These are phyloP conservation scores for Onychomys torridus DNA, from an alignment of 2,797 vertebrate species.

Conservation along the genomic window DNA sequence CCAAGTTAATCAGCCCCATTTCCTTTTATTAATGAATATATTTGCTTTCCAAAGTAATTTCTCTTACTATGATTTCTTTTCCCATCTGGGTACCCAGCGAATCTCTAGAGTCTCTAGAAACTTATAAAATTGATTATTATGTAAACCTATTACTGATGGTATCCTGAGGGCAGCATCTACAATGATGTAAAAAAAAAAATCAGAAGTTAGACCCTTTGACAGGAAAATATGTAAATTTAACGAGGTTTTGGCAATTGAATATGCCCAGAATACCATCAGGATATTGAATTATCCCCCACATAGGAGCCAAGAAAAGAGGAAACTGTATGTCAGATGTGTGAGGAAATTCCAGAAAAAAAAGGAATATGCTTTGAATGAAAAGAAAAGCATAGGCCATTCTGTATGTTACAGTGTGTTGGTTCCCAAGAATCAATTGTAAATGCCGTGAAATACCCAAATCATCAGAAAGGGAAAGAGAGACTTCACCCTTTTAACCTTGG, in stretches of 20 bases:
- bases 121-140: conserved; percentile 29
- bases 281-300: conserved; percentile 20
- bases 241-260: background rate
- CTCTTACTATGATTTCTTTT: conserved; percentile 59
- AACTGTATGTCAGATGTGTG: background rate
- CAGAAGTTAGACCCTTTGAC: conserved; percentile 49
- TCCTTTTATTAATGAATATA: conserved; percentile 59
- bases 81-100: conserved; percentile 43
- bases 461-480: background rate
- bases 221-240: conserved; percentile 47
- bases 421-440: background rate
- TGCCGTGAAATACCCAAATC: conserved; percentile 1
- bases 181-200: conserved; percentile 32
- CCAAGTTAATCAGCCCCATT: background rate
- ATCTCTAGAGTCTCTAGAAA: conserved; percentile 56
- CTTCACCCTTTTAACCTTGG: conserved; percentile 69
- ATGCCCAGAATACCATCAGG: background rate
- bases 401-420: background rate
- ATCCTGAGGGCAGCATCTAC: conserved; percentile 12
- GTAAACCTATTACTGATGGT: conserved; percentile 9
- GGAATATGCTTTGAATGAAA: background rate
- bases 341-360: background rate
- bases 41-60: conserved; percentile 56
- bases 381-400: background rate
- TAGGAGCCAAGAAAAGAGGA: conserved; percentile 6